Evolutionary conservation across 2,888 invertebrate species (phyloP).

Genomic region (Tuta absoluta): DNA sequence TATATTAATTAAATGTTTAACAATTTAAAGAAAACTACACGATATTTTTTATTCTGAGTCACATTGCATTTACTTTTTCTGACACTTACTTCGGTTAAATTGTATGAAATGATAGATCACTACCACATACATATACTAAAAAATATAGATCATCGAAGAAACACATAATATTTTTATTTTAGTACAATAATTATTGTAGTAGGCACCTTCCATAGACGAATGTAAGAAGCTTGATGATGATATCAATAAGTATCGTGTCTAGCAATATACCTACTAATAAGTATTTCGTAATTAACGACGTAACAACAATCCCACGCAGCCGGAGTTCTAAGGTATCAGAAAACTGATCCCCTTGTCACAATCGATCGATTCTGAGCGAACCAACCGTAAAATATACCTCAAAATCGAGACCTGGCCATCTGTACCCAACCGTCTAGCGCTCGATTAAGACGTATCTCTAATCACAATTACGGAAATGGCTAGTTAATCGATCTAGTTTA

Average conservation of each 20-base stretch:
- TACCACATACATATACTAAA: no score
- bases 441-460: constrained; percentile 56
- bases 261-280: not conserved
- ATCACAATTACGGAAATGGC: constrained; percentile 30
- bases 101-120: no score
- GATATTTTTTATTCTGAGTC: no score
- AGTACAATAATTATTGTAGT: no score
- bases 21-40: no score
- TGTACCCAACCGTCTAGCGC: constrained; percentile 56
- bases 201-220: no score
- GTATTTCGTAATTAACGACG: constrained; percentile 44
- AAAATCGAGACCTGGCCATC: constrained; percentile 69
- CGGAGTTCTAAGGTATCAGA: constrained; percentile 60
- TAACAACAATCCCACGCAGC: constrained; percentile 58
- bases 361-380: constrained; percentile 65
- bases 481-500: constrained; percentile 22
- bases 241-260: not conserved
- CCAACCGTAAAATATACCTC: constrained; percentile 77
- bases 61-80: no score
- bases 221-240: not conserved
- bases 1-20: no score
- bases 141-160: no score
- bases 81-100: no score
- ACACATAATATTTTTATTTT: no score
- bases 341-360: constrained; percentile 75